A percentile compares a stretch with the other conserved stretches of the same genome.
Conservation (phyloP, 92 coral and sea anemone genomes). For the Epizoanthus scotinus region DNA sequence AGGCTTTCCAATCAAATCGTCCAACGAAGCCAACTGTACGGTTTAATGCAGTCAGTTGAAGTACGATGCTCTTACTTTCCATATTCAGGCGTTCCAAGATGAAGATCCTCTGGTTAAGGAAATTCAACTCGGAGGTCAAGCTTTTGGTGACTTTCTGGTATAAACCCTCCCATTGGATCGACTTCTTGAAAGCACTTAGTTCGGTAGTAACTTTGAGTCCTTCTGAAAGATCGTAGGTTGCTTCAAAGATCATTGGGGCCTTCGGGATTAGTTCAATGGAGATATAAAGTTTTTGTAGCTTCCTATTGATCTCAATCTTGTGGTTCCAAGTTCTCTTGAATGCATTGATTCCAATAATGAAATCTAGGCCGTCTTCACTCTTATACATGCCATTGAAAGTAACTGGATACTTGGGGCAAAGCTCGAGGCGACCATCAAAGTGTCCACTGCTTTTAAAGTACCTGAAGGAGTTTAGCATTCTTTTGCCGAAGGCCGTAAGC, state of each 20-base stretch:
- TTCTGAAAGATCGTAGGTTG: conserved; percentile 62
- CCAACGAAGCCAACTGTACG: conserved; percentile 78
- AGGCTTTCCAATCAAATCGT: conserved; percentile 82
- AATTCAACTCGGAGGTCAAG: conserved; percentile 68
- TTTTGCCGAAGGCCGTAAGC: conserved; percentile 59
- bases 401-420: conserved; percentile 66
- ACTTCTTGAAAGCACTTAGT: conserved; percentile 71
- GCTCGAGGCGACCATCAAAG: conserved; percentile 66
- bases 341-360: conserved; percentile 67
- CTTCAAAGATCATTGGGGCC: conserved; percentile 69
- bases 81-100: conserved; percentile 68
- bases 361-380: conserved; percentile 65
- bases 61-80: conserved; percentile 67
- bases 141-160: conserved; percentile 68
- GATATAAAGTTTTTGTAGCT: conserved; percentile 56
- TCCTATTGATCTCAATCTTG: conserved; percentile 62
- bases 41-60: conserved; percentile 55
- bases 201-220: conserved; percentile 71
- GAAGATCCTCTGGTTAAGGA: conserved; percentile 66
- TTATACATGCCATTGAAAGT: conserved; percentile 65
- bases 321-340: conserved; percentile 81
- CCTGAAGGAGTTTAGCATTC: conserved; percentile 61
- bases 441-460: conserved; percentile 50
- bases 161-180: conserved; percentile 61
- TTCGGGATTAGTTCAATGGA: conserved; percentile 79